Percentiles rank a stretch among this genome's conserved stretches.
phyloP scores from a whole-genome alignment of 23 tunicate genomes.

The Diplosoma virens region DNA sequence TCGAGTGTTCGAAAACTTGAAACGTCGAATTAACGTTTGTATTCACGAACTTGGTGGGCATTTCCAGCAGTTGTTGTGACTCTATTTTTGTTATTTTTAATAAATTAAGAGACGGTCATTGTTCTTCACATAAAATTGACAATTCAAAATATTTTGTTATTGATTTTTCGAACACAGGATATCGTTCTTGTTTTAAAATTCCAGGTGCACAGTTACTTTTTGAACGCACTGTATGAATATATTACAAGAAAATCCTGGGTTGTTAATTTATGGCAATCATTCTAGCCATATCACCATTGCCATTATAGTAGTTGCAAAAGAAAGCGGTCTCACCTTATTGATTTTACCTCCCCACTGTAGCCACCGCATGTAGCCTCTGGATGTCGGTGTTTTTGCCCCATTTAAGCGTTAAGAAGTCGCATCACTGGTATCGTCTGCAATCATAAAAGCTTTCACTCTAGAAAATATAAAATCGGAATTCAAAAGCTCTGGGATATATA shows the following conservation, averaged over 20 bases:
- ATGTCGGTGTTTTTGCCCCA: constrained; percentile 48
- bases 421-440: constrained; percentile 4
- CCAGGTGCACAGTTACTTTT: too few species aligned
- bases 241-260: constrained; percentile 23
- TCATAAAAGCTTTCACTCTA: constrained; percentile 19
- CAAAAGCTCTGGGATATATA: constrained; percentile 18
- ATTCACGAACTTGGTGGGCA: too few species aligned
- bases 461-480: constrained; percentile 34
- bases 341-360: constrained; percentile 57
- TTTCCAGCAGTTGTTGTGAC: too few species aligned
- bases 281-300: constrained; percentile 29
- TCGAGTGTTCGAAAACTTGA: too few species aligned
- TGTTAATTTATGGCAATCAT: constrained; percentile 31
- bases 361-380: constrained; percentile 44
- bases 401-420: constrained; percentile 45
- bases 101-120: too few species aligned
- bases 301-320: constrained; percentile 3
- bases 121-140: too few species aligned
- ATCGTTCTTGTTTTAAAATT: too few species aligned
- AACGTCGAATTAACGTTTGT: too few species aligned
- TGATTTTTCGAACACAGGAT: too few species aligned
- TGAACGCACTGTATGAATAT: too few species aligned
- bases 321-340: constrained; percentile 32
- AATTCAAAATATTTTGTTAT: too few species aligned
- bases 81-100: too few species aligned